A percentile compares a stretch with the other conserved stretches of the same genome.
These are phyloP conservation scores for Drosophila acutilabella DNA, from an alignment of 2,888 invertebrate genomes.

Conservation along the genomic window DNA sequence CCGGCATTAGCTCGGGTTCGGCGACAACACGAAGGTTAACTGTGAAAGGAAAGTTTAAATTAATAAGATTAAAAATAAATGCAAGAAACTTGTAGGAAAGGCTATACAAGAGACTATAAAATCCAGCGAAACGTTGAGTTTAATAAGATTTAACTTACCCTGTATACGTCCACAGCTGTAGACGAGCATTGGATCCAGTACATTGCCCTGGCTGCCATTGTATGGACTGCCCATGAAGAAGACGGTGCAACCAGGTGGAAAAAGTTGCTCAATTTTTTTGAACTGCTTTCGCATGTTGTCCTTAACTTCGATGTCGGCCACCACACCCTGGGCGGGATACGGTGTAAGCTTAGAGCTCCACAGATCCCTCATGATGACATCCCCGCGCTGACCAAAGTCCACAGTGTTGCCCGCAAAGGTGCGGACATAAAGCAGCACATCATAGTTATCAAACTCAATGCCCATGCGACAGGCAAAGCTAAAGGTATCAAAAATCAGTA, in stretches of 20 bases:
- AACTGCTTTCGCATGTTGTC: constrained; percentile 84
- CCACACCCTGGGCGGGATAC: constrained; percentile 87
- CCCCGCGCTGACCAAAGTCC: constrained; percentile 87
- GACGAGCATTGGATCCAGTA: constrained; percentile 85
- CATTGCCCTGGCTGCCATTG: constrained; percentile 92
- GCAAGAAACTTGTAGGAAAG: neutral
- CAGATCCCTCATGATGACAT: constrained; percentile 89
- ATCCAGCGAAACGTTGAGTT: too few relatives aligned
- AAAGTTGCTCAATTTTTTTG: constrained; percentile 87
- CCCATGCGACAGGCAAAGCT: constrained; percentile 88
- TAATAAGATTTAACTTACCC: constrained; percentile 54
- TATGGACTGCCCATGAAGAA: constrained; percentile 92
- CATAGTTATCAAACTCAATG: constrained; percentile 90
- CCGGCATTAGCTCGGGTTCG: constrained; percentile 77
- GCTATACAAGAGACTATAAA: too few relatives aligned
- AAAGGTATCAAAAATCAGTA: neutral
- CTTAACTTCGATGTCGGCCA: constrained; percentile 69
- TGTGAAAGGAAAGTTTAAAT: constrained; percentile 26
- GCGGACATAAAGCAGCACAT: constrained; percentile 89
- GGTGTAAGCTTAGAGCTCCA: constrained; percentile 88
- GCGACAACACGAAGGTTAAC: constrained; percentile 81
- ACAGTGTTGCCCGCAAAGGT: constrained; percentile 90
- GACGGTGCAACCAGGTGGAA: constrained; percentile 88
- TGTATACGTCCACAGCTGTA: constrained; percentile 83
- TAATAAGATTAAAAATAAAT: neutral